phyloP scores from a whole-genome alignment of 2,113 vertebrate species.

The Xenus cinereus region DNA sequence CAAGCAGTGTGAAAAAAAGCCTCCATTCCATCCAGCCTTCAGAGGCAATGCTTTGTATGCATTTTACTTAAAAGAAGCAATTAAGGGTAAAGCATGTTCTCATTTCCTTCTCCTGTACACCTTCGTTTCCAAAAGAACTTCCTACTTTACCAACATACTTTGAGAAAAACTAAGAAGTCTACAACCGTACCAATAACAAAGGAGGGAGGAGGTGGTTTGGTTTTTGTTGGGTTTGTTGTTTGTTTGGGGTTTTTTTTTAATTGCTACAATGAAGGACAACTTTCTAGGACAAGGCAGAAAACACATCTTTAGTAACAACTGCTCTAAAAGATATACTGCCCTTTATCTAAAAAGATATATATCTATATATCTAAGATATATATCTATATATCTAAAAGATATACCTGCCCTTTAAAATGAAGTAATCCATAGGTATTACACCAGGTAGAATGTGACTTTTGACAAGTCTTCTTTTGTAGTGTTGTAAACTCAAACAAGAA shows the following conservation, averaged over 20 bases:
- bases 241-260: not conserved
- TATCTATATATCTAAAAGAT: not conserved
- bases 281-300: not conserved
- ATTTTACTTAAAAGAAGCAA: not conserved
- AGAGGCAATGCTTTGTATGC: not conserved
- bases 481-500: not conserved
- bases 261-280: not conserved
- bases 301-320: not conserved
- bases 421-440: not conserved
- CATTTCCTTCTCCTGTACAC: not conserved
- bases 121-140: not conserved
- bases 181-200: not conserved
- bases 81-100: not conserved
- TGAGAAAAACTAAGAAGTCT: not conserved
- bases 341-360: too few relatives aligned
- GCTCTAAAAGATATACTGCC: not conserved
- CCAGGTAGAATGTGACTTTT: not conserved
- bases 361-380: not conserved
- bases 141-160: not conserved
- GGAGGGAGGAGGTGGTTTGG: accelerated
- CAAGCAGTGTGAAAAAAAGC: not conserved
- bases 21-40: not conserved
- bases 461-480: not conserved
- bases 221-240: not conserved
- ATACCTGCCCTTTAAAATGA: not conserved